These are phyloP conservation scores for Gallinago solitaria DNA, from an alignment of 2,797 vertebrate species.

Conservation along the genomic window DNA sequence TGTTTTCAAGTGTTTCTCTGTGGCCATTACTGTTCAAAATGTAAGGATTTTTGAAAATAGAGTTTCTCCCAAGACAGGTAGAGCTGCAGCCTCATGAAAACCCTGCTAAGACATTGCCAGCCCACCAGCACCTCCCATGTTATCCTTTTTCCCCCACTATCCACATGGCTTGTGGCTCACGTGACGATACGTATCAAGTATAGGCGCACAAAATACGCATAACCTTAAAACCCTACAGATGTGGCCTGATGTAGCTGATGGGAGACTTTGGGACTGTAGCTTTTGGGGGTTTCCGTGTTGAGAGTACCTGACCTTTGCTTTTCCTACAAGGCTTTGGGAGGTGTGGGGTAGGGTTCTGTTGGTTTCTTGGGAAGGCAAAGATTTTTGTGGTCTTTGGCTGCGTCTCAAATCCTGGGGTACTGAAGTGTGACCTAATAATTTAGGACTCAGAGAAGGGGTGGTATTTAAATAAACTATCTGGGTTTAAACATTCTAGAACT, in stretches of 20 bases:
- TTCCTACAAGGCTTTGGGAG: conserved; percentile 1
- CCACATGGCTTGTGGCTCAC: neutral
- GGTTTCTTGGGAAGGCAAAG: conserved; percentile 30
- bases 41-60: neutral
- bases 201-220: neutral
- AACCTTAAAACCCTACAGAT: neutral
- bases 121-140: neutral
- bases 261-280: neutral
- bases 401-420: conserved; percentile 52
- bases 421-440: conserved; percentile 63
- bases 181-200: neutral
- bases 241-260: neutral
- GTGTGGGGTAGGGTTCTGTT: neutral
- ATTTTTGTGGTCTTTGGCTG: conserved; percentile 58
- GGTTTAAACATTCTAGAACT: conserved; percentile 25
- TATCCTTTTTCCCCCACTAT: neutral
- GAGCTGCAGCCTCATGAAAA: neutral
- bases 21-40: neutral
- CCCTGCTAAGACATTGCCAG: neutral
- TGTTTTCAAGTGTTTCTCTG: neutral
- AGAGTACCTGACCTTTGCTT: neutral
- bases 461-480: conserved; percentile 60
- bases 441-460: conserved; percentile 10
- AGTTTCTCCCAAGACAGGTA: neutral
- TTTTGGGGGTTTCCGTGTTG: neutral